A percentile compares a stretch with the other conserved stretches of the same genome.
Conservation (phyloP, 2,888 invertebrate species). For the Catocala nupta region DNA sequence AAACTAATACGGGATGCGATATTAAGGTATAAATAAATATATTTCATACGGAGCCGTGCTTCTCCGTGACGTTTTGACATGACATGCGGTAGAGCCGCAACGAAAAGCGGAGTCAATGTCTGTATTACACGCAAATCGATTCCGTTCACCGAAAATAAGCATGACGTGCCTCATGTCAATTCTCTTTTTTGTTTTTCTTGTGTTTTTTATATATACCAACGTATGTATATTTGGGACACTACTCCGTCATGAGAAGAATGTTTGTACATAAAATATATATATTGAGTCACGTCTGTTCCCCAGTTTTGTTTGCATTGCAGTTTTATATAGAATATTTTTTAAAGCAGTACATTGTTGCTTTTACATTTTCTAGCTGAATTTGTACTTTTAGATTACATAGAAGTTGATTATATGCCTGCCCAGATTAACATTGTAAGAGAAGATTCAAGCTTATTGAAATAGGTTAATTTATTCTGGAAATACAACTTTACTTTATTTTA, state of each 20-base stretch:
- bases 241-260: not conserved
- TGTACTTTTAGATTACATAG: too few relatives aligned
- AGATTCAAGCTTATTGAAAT: too few relatives aligned
- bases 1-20: slow-evolving; percentile 23
- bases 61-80: slow-evolving; percentile 66
- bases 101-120: slow-evolving; percentile 65
- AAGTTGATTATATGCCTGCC: too few relatives aligned
- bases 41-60: slow-evolving; percentile 35
- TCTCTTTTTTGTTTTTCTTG: slow-evolving; percentile 24
- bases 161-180: slow-evolving; percentile 45
- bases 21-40: slow-evolving; percentile 37
- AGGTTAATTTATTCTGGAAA: too few relatives aligned
- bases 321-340: too few relatives aligned
- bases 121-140: slow-evolving; percentile 69
- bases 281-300: too few relatives aligned
- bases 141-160: slow-evolving; percentile 49
- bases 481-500: too few relatives aligned
- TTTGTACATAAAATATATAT: not conserved
- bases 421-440: too few relatives aligned
- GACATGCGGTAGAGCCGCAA: slow-evolving; percentile 58
- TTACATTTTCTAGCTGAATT: too few relatives aligned
- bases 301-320: too few relatives aligned
- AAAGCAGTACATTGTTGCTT: too few relatives aligned
- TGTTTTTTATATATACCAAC: not conserved
- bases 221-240: slow-evolving; percentile 13